Base-by-base conservation (phyloP, 2,113 vertebrate species). In the Pipa parva region DNA sequence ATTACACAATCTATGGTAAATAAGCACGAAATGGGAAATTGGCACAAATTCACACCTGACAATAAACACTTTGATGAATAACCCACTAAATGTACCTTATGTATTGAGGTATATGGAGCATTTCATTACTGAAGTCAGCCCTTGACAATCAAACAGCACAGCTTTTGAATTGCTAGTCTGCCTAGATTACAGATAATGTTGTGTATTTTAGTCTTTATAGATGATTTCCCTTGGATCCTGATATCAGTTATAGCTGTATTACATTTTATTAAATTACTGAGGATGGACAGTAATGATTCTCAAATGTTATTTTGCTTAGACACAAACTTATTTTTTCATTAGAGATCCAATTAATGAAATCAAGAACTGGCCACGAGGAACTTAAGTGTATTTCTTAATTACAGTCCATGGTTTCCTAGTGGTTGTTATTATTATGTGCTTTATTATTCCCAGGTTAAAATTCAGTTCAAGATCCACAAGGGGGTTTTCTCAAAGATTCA, bases 321-420 rank as follows among this genome's bases (percentile, higher is more conserved):
- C 51, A 46, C 51, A 56, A 42, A 11, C 63, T 65, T 65, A 45
- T 42, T 65, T 54, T 42, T 54, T 56, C 8, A 56, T 39, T 24
- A 21, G 22, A 20, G 49, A 28, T 55, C 5, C 9, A n/a, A 56
- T 45, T 45, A 65, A 65, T 65, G 26, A 45, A 65, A 56, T 65
- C 36, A 65, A 15, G 50, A 27, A n/a, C 26, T 36, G 13, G 36
- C 36, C 51, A 56, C n/a, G 20, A 45, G 63, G 18, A 29, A 13
- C 20, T 42, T 28, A 36, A 63, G 51, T 65, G 51, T 45, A 10
- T 45, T 56, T 42, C 37, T 45, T 55, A 65, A 55, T 56, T 29
- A 7, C 18, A 27, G 22, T n/a, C 17, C 26, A 15, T 39, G 63
- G 54, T 54, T 39, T 65, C 25, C 24, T 2, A 42, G 49, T 39